Conservation (phyloP, 2,113 vertebrate genomes). For the Ictidomys tridecemlineatus region DNA sequence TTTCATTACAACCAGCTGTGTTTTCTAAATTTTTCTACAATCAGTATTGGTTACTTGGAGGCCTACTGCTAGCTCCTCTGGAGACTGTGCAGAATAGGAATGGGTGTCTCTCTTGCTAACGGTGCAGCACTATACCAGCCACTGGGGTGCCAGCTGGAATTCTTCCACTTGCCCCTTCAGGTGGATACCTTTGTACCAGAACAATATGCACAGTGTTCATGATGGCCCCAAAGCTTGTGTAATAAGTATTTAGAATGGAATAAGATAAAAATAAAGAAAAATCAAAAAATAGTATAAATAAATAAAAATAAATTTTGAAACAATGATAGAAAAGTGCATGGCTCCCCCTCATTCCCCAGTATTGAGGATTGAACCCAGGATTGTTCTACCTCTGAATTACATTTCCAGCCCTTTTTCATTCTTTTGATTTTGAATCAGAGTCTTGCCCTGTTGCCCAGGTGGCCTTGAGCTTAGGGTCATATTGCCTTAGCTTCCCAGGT, state of each 20-base stretch:
- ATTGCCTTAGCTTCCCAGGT: background rate
- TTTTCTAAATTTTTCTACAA: background rate
- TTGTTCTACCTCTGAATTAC: too few relatives aligned
- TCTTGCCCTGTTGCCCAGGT: background rate
- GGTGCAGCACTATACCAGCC: background rate
- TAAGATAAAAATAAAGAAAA: background rate
- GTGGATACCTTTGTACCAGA: background rate
- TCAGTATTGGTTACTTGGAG: background rate
- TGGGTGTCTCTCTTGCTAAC: background rate
- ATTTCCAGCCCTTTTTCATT: background rate
- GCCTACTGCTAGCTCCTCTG: background rate
- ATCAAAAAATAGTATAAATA: background rate
- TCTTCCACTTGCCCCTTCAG: background rate
- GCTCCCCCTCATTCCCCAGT: too few relatives aligned
- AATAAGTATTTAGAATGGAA: background rate
- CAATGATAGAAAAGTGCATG: background rate
- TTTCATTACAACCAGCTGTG: background rate
- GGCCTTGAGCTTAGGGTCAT: background rate
- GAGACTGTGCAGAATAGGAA: background rate
- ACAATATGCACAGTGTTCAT: background rate
- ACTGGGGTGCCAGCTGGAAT: background rate
- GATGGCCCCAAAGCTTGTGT: background rate
- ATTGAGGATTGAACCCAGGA: too few relatives aligned
- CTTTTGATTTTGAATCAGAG: too few relatives aligned
- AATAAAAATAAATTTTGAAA: background rate